Conservation (phyloP, 2,797 vertebrate species). For the Sus cebifrons region DNA sequence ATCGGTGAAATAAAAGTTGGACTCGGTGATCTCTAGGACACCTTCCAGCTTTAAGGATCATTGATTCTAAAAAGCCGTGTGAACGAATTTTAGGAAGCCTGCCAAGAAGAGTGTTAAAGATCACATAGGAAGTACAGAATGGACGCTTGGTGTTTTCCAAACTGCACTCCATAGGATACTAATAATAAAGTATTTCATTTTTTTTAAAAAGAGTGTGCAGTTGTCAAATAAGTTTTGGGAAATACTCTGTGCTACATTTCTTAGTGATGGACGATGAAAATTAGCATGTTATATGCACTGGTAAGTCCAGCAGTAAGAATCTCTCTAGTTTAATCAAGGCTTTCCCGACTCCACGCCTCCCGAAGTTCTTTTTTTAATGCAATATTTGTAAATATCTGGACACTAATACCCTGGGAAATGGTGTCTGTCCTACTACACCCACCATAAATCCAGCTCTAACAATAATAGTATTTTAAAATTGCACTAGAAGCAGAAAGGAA, state of each 20-base stretch:
- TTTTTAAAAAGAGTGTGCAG: neutral
- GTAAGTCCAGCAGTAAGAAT: neutral
- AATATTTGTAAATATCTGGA: conserved; percentile 6
- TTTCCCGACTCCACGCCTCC: neutral
- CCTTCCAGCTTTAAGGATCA: neutral
- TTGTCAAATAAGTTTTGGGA: conserved; percentile 23
- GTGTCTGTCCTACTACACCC: neutral
- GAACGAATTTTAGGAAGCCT: neutral
- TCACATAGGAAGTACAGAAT: conserved; percentile 1
- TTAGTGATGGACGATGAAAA: neutral
- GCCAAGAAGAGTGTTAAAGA: neutral
- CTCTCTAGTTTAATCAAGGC: conserved; percentile 22
- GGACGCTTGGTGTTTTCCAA: neutral
- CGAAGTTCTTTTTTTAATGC: neutral
- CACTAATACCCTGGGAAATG: neutral
- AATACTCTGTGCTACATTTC: neutral
- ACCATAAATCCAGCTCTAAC: neutral
- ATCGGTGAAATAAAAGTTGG: neutral
- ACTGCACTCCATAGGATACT: neutral
- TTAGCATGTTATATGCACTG: neutral
- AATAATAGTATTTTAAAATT: conserved; percentile 42
- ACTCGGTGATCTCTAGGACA: neutral
- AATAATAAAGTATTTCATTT: neutral
- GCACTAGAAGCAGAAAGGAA: neutral
- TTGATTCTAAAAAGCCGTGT: neutral